Conservation (phyloP, 2,797 vertebrate genomes). For the Pseudotriccus pelzelni region DNA sequence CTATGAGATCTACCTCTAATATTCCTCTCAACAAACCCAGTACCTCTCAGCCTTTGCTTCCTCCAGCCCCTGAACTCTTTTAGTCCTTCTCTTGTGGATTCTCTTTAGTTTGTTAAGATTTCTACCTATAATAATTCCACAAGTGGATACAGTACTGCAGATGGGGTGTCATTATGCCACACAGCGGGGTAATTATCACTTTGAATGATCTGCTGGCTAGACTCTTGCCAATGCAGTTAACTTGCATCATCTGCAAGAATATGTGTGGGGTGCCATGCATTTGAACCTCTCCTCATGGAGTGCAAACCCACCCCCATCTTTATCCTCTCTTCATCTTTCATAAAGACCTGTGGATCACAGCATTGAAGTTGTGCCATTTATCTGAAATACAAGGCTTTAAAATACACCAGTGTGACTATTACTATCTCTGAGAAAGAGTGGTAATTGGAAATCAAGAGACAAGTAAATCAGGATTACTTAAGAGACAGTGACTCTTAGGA, state of each 20-base stretch:
- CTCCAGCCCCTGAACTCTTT: not conserved
- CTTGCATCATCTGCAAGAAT: not conserved
- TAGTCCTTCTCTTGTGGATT: not conserved
- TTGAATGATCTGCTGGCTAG: not conserved
- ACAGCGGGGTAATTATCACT: not conserved
- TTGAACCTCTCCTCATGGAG: not conserved
- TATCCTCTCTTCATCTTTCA: not conserved
- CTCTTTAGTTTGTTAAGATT: not conserved
- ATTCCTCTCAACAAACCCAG: not conserved
- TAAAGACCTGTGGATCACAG: not conserved
- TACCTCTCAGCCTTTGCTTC: not conserved
- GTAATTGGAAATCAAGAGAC: not conserved
- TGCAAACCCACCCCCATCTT: not conserved
- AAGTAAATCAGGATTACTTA: not conserved
- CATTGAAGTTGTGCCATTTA: not conserved
- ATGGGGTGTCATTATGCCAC: rapidly evolving
- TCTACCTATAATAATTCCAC: not conserved
- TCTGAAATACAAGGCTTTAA: not conserved
- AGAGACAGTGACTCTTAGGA: not conserved
- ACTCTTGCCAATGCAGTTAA: not conserved
- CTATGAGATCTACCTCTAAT: not conserved
- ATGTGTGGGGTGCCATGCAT: not conserved
- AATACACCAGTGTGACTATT: not conserved
- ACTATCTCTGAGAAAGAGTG: not conserved
- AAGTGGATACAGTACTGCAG: not conserved